phyloP scores from a whole-genome alignment of 2,113 vertebrate species.

The Tautogolabrus adspersus region DNA sequence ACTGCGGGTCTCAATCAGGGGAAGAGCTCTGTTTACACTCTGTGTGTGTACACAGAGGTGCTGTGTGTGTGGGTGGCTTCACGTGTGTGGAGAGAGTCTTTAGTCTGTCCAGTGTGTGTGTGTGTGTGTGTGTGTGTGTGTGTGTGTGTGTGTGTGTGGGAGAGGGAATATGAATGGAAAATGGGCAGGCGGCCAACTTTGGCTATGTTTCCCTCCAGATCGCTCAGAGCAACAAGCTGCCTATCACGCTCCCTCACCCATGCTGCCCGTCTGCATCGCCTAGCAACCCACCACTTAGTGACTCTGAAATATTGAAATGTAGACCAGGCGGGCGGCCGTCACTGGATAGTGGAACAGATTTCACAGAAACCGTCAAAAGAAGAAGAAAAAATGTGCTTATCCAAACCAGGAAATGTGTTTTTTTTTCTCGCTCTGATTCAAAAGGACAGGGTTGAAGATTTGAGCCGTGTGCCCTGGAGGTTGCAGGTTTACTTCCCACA shows the following conservation, averaged over 20 bases:
- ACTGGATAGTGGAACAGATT: slow-evolving; percentile 16
- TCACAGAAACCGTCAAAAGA: slow-evolving; percentile 4
- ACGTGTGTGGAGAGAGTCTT: slow-evolving; percentile 15
- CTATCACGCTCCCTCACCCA: slow-evolving; percentile 48
- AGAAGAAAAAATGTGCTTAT: not conserved
- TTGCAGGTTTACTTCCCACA: slow-evolving; percentile 17
- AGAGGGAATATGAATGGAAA: slow-evolving; percentile 72
- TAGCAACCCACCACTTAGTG: slow-evolving; percentile 64
- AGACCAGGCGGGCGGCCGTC: not conserved
- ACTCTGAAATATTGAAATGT: slow-evolving; percentile 59
- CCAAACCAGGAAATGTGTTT: not conserved
- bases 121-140: slow-evolving; percentile 21
- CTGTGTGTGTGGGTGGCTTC: slow-evolving; percentile 10
- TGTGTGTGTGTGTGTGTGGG: slow-evolving; percentile 27
- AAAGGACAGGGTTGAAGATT: not conserved
- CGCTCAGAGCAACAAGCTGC: slow-evolving; percentile 62
- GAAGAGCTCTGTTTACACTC: slow-evolving; percentile 42
- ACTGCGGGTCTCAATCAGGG: slow-evolving; percentile 52
- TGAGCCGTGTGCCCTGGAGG: not conserved
- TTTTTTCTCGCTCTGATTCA: not conserved
- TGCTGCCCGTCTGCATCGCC: slow-evolving; percentile 50
- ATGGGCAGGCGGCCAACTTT: slow-evolving; percentile 56
- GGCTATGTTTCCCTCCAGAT: slow-evolving; percentile 56
- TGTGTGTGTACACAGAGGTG: slow-evolving; percentile 2
- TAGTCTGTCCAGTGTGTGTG: slow-evolving; percentile 17